Evolutionary conservation across 2,797 vertebrate species (phyloP), one percentile per base, ranked within the genome.

Genomic region (Neolamprologus multifasciatus): DNA sequence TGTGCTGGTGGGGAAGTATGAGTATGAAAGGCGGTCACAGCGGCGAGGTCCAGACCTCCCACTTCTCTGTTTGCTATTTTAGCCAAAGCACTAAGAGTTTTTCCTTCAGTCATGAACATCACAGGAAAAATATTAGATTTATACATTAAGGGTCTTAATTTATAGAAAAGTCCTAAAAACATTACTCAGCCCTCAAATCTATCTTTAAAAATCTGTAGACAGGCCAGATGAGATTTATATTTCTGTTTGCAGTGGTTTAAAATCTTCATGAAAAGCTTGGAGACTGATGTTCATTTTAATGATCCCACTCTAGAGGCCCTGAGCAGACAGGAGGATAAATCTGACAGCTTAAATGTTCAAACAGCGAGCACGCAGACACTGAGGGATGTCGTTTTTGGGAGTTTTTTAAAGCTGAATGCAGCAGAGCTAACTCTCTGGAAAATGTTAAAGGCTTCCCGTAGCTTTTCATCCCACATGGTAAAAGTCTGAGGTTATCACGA

Each of bases 1-100:
- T 5, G 36, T 14, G 62, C 6, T 29, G 69, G 69, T 48, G 87
- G 85, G 85, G 91, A 90, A 85, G 51, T 74, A 29, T 88, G 79
- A 74, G 40, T 90, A 88, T 88, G 51, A 52, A n/a, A 51, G 40
- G 69, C 2, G 51, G 50, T 78, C 51, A 4, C 29, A 26, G 71
- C 9, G 3, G 26, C 5, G 1, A 0, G 12, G 71, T 51, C 26
- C 12, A 33, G 9, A 45, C 38, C 13, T 71, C 67, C 13, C 4
- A 16, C 38, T 23, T 40, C 64, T 69, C 64, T 43, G 12, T 40
- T 43, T 69, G 36, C 36, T 40, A 16, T 40, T 69, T 69, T 3
- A 23, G 8, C 64, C 64, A 69, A 40, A 69, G 36, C n/a, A 4
- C 36, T 0, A 43, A 71, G 38, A 45, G 67, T 7, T 71, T 71